Evolutionary conservation across 2,797 vertebrate species (phyloP).

Genomic region (Siniperca scherzeri): DNA sequence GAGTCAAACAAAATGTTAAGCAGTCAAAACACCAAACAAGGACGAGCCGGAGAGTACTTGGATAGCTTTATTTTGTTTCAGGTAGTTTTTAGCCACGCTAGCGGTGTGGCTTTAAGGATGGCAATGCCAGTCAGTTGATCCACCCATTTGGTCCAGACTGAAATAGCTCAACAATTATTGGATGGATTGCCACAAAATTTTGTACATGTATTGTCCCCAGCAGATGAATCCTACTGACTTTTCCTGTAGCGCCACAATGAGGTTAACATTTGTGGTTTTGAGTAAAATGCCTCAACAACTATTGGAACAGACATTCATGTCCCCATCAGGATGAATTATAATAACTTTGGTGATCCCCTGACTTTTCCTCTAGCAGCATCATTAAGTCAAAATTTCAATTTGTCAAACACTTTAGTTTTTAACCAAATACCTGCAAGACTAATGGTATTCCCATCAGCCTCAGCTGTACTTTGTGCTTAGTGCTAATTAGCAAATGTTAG

Average conservation of each 20-base stretch:
- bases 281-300: neutral
- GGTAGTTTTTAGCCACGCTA: neutral
- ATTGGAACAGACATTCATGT: neutral
- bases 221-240: neutral
- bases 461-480: neutral
- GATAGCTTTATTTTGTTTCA: neutral
- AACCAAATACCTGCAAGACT: too few species aligned
- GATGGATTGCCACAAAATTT: neutral
- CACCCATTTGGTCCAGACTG: neutral
- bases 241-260: neutral
- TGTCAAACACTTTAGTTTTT: too few species aligned
- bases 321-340: neutral
- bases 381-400: too few species aligned
- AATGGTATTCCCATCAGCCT: too few species aligned
- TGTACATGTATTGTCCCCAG: neutral
- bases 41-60: neutral
- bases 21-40: slow-evolving; percentile 45
- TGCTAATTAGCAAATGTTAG: neutral
- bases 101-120: neutral
- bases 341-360: neutral
- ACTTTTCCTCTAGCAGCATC: too few species aligned
- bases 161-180: neutral
- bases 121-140: neutral
- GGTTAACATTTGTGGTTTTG: neutral
- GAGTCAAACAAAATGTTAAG: slow-evolving; percentile 24